Evolutionary conservation across 64 coral and sea anemone species (phyloP), one percentile per base, ranked within the genome.

Genomic region (Catalaphyllia jardinei): DNA sequence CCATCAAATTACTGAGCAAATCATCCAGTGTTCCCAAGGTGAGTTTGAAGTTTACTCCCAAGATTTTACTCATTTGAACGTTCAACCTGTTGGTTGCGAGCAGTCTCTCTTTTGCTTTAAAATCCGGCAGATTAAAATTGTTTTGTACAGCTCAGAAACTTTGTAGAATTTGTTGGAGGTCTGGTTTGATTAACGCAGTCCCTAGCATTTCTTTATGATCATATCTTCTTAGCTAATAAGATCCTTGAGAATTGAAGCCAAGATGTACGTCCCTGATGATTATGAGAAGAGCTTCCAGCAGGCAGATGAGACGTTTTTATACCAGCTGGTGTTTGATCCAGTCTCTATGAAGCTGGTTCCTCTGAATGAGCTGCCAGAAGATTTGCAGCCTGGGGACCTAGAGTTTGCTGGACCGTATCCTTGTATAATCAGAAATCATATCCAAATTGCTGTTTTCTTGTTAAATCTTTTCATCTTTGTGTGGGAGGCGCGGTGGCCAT

Each of bases 371-470:
- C 50, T 99, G 16, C 97, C 97, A 18, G 93, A 99, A 19, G 93
- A 90, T 24, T 17, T 93, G 14, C 25, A 91, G 22, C 51, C 88
- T 55, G 89, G 64, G 0, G 83, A 96, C 49, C 62, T 99, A 50
- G 16, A 76, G 30, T 99, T 99, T 89, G 91, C 94, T 60, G 97
- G 97, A 82, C 94, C 94, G 97, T 99, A 99, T 99, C 97, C 96
- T 98, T 93, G 46, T 22, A 61, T 10, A 83, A 29, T n/a, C 62
- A 39, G 62, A 20, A 18, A 27, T 65, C 19, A 19, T 20, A 29
- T 62, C 28, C n/a, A 13, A 59, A 52, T 24, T 29, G 22, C 17
- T 17, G 52, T 79, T 67, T 64, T 71, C 4, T 28, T 31, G 24
- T 50, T 16, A 0, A 57, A 57, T 57, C 42, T 39, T 39, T 39